Evolutionary conservation across 2,888 invertebrate species (phyloP).

Genomic region (Glyphotaelius pellucidus): DNA sequence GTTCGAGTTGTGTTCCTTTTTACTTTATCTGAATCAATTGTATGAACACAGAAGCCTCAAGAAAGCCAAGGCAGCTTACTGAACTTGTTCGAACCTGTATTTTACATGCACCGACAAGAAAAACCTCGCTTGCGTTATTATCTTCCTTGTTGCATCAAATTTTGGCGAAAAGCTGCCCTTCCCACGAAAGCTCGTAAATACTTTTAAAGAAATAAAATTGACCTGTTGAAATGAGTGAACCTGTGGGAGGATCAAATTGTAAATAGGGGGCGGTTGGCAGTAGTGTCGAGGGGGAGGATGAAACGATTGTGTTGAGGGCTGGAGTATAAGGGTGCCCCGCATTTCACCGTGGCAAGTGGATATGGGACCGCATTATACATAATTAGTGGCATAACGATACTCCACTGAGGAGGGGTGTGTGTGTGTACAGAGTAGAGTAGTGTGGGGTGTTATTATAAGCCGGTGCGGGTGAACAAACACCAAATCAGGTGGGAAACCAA

Average conservation of each 20-base stretch:
- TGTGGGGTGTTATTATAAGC: not conserved
- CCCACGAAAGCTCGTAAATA: not conserved
- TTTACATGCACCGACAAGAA: slow-evolving; percentile 9
- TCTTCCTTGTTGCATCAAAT: not conserved
- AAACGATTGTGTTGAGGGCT: not conserved
- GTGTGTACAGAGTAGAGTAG: not conserved
- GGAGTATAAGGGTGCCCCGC: not conserved
- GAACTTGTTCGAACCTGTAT: slow-evolving; percentile 15
- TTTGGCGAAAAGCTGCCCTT: not conserved
- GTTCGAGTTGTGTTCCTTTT: not conserved
- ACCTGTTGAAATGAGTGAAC: slow-evolving; percentile 32
- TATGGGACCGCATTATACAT: not conserved
- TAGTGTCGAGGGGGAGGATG: slow-evolving; percentile 27
- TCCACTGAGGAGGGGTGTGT: not conserved
- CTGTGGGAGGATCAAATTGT: slow-evolving; percentile 31
- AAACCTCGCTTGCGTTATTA: not conserved
- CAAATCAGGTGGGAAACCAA: slow-evolving; percentile 14
- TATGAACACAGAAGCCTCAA: not conserved
- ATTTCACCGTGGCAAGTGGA: slow-evolving; percentile 24
- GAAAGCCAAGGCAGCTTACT: not conserved
- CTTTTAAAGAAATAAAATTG: slow-evolving; percentile 32
- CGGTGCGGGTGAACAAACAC: slow-evolving; percentile 13
- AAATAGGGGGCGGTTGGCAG: slow-evolving; percentile 9
- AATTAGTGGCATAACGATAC: slow-evolving; percentile 26
- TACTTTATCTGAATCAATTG: not conserved